Conservation (phyloP, 1,140 invertebrate species). For the Dinothrombium tinctorium region DNA sequence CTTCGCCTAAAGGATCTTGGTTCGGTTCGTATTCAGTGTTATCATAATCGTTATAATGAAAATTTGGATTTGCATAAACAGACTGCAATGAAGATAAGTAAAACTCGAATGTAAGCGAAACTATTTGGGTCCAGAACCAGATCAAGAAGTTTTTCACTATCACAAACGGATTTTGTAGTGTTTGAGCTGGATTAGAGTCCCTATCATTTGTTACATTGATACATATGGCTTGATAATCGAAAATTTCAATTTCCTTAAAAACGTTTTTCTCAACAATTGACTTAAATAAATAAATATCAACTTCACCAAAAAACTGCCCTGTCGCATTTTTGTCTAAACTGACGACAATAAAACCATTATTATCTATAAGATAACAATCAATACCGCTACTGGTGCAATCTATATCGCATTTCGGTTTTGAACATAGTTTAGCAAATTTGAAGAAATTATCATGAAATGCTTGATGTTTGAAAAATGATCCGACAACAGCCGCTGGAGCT, state of each 20-base stretch:
- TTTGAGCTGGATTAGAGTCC: slow-evolving; percentile 20
- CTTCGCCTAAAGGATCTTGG: no score
- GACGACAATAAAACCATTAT: slow-evolving; percentile 77
- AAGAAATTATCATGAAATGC: slow-evolving; percentile 18
- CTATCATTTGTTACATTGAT: slow-evolving; percentile 37
- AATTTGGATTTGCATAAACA: no score
- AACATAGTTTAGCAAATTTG: slow-evolving; percentile 16
- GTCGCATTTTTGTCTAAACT: no score
- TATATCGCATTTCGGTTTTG: slow-evolving; percentile 11
- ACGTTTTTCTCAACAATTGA: slow-evolving; percentile 67
- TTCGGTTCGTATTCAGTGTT: no score
- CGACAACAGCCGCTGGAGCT: slow-evolving; percentile 69
- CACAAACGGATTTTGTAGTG: slow-evolving; percentile 17
- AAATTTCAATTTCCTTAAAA: slow-evolving; percentile 56
- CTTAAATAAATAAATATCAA: slow-evolving; percentile 80
- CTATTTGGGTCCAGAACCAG: slow-evolving; percentile 10
- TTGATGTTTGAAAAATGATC: slow-evolving; percentile 22
- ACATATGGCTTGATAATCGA: slow-evolving; percentile 68
- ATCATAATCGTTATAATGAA: no score
- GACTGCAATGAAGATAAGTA: no score
- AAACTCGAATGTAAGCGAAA: neutral
- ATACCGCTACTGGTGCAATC: slow-evolving; percentile 33
- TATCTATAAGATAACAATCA: slow-evolving; percentile 74
- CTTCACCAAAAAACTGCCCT: slow-evolving; percentile 55
- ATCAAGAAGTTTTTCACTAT: slow-evolving; percentile 9